A percentile compares a stretch with the other conserved stretches of the same genome.
These are phyloP conservation scores for Cyanoderma ruficeps DNA, from an alignment of 2,113 vertebrate genomes.

Conservation along the genomic window DNA sequence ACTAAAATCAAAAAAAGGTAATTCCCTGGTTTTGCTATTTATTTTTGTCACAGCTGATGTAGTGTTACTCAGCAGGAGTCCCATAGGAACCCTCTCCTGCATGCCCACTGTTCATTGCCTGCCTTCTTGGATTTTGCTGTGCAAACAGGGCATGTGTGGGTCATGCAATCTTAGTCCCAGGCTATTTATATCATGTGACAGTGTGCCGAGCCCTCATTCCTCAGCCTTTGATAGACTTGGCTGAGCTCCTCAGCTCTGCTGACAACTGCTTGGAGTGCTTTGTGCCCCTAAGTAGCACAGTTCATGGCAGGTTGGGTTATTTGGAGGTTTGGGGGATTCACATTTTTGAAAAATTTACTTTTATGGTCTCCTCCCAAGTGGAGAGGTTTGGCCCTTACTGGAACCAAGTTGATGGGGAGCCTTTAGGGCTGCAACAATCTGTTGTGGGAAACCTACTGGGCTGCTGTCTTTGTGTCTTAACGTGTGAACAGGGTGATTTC, in stretches of 20 bases:
- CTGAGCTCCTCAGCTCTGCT: not conserved
- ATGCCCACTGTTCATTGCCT: not conserved
- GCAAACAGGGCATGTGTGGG: not conserved
- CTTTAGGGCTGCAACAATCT: not conserved
- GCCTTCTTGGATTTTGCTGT: not conserved
- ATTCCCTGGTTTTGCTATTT: not conserved
- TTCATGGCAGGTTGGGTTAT: not conserved
- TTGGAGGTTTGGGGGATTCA: not conserved
- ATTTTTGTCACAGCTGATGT: not conserved
- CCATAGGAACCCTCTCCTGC: not conserved
- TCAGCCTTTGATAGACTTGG: conserved; percentile 2
- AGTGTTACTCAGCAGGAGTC: not conserved
- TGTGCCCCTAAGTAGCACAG: not conserved
- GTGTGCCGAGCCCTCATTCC: not conserved
- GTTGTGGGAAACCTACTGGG: not conserved
- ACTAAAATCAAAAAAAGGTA: not conserved
- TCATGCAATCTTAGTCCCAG: not conserved
- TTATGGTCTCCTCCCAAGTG: not conserved
- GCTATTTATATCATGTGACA: not conserved
- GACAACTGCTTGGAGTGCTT: not conserved
- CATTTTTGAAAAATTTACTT: not conserved
- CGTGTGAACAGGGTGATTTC: not conserved
- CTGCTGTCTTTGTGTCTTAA: not conserved
- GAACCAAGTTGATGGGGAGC: not conserved
- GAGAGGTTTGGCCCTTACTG: not conserved